Evolutionary conservation across 2,888 invertebrate genomes (phyloP).

Genomic region (Deilephila porcellus): DNA sequence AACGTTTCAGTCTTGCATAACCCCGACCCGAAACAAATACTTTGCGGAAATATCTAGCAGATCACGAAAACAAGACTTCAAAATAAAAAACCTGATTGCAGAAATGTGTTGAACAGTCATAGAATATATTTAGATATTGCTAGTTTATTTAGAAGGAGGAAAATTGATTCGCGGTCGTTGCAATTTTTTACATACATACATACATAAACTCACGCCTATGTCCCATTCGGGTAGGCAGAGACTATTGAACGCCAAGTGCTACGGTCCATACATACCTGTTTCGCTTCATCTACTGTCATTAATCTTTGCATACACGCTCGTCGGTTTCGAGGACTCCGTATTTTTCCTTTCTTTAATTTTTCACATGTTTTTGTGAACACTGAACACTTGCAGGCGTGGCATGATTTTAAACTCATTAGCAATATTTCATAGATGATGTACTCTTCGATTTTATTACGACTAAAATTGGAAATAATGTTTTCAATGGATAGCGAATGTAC

Average conservation of each 20-base stretch:
- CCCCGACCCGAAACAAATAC: neutral
- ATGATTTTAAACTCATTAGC: neutral
- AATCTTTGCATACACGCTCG: too few species aligned
- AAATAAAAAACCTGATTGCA: neutral
- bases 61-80: neutral
- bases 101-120: constrained; percentile 5
- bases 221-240: too few species aligned
- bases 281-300: too few species aligned
- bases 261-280: too few species aligned
- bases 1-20: too few species aligned
- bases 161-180: neutral
- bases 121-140: constrained; percentile 9
- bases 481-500: too few species aligned
- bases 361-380: neutral
- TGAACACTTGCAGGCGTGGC: neutral
- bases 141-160: constrained; percentile 4
- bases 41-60: neutral
- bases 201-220: too few species aligned
- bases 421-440: neutral
- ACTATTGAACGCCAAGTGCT: too few species aligned
- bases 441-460: too few species aligned
- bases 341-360: too few species aligned
- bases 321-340: too few species aligned
- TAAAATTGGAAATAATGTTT: too few species aligned
- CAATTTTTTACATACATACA: constrained; percentile 19